Base-by-base conservation (phyloP, 2,113 vertebrate genomes). In the Hypanus sabinus region DNA sequence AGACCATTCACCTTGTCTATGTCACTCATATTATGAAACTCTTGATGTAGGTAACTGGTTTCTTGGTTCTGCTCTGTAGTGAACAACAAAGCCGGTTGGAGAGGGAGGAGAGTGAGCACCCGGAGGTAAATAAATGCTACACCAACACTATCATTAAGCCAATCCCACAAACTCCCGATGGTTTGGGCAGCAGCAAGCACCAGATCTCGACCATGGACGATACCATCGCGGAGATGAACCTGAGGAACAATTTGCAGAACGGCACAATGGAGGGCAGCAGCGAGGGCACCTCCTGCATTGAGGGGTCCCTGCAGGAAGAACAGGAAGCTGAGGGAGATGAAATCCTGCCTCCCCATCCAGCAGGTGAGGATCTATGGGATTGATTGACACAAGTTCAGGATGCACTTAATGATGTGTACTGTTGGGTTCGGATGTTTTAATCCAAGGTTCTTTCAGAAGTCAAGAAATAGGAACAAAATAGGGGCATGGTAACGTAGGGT, bases 281-380 rank as follows among this genome's bases (percentile, higher is more conserved):
- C 0, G 98, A 99, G 38, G 98, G 99, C 0, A 95, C 97, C 0
- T 99, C 98, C 0, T 96, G 97, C 20, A 98, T 97, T 0, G 98
- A 99, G 0, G 98, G 98, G 65, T 99, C 98, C 70, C 94, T 99
- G 94, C 98, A 98, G 94, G 98, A 98, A 24, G 98, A 98, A 0
- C 94, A 95, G 0, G 98, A 98, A 0, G 97, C 98, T 94, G 96
- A 97, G 95, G 92, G 95, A 0, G 97, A 98, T 5, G 36, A 94
- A 0, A 73, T 94, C 20, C 96, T 95, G 24, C 94, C 97, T 16
- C 95, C 96, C 27, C 98, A 99, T 12, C 99, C 99, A 0, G 98
- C 98, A 96, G 98, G 99, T 99, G 36, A 95, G 96, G 0, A 5
- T 14, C 18, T 33, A 16, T 70, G 1, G 62, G 88, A 8, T 46